phyloP scores from a whole-genome alignment of 2,888 invertebrate species.

The Rhingia campestris region DNA sequence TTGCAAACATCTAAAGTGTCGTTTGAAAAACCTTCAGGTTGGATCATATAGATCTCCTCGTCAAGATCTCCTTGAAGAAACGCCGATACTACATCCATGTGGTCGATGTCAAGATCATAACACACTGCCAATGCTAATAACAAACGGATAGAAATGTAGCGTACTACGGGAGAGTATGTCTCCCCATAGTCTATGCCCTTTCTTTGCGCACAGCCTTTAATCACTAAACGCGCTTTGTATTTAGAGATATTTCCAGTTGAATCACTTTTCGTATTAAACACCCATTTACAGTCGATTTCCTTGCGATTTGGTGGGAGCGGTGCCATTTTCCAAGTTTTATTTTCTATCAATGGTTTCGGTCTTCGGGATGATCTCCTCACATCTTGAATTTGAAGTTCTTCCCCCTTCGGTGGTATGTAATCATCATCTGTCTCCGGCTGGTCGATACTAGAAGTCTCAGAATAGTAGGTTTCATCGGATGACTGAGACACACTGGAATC shows the following conservation, averaged over 20 bases:
- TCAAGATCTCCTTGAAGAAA: slow-evolving; percentile 27
- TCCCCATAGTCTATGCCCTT: slow-evolving; percentile 18
- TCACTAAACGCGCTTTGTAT: slow-evolving; percentile 3
- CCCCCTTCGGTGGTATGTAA: background rate
- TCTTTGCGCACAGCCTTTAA: background rate
- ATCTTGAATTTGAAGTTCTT: background rate
- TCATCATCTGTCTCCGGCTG: slow-evolving; percentile 8
- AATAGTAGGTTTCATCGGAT: background rate
- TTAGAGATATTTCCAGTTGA: background rate
- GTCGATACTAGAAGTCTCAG: background rate
- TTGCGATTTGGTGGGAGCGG: background rate
- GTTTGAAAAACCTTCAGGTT: background rate
- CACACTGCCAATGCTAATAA: slow-evolving; percentile 32
- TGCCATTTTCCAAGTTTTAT: slow-evolving; percentile 3
- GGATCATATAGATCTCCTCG: slow-evolving; percentile 23
- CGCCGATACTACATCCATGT: slow-evolving; percentile 29
- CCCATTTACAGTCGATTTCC: slow-evolving; percentile 7
- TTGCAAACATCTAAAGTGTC: background rate
- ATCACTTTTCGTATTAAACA: slow-evolving; percentile 8
- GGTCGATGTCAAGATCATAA: slow-evolving; percentile 31
- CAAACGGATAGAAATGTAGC: slow-evolving; percentile 17
- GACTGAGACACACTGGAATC: background rate
- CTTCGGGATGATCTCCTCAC: background rate
- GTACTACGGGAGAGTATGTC: slow-evolving; percentile 19
- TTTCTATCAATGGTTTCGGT: slow-evolving; percentile 5